These are phyloP conservation scores for Okapia johnstoni DNA, from an alignment of 2,113 vertebrate genomes.

Conservation along the genomic window DNA sequence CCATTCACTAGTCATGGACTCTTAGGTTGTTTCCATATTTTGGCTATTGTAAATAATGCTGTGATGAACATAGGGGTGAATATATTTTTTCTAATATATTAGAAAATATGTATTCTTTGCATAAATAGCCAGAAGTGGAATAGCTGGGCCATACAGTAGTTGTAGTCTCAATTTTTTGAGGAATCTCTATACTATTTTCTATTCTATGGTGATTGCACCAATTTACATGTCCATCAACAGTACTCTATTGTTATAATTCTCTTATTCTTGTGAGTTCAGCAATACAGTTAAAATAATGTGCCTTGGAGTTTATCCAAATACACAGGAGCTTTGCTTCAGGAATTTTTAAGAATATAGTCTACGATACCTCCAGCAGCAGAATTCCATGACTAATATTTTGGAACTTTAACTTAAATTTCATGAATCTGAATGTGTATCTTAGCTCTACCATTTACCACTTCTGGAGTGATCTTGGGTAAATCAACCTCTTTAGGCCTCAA, in stretches of 20 bases:
- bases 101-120: background rate
- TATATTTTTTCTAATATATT: background rate
- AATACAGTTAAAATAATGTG: background rate
- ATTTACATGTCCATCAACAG: background rate
- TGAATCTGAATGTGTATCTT: background rate
- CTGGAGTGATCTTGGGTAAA: background rate
- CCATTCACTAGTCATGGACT: background rate
- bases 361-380: background rate
- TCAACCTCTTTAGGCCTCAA: background rate
- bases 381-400: background rate
- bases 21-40: background rate
- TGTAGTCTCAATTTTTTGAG: background rate
- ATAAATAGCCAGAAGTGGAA: background rate
- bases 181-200: background rate
- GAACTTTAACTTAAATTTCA: background rate
- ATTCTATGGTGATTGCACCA: background rate
- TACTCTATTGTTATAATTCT: background rate
- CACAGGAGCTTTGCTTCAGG: background rate
- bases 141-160: background rate
- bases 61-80: background rate
- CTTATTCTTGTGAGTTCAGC: background rate
- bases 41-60: background rate
- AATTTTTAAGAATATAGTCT: background rate
- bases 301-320: background rate
- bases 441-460: background rate